phyloP scores from a whole-genome alignment of 2,797 vertebrate genomes.

The Buphagus erythrorhynchus region DNA sequence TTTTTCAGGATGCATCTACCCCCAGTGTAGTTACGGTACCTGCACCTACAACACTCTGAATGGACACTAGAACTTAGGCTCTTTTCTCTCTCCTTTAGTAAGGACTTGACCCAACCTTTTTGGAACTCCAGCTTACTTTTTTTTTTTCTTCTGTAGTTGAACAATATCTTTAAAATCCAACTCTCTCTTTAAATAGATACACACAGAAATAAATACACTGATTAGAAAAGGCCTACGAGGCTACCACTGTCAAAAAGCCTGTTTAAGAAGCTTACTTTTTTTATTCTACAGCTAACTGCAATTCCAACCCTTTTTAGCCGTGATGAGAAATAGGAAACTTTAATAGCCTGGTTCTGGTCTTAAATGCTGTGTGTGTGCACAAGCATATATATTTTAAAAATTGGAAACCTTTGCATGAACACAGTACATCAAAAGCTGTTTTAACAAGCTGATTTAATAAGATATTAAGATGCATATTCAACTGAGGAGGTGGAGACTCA shows the following conservation, averaged over 20 bases:
- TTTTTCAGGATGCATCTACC: background rate
- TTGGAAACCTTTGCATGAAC: background rate
- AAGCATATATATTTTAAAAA: constrained; percentile 18
- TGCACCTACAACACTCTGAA: background rate
- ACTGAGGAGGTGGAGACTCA: background rate
- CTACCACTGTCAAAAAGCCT: background rate
- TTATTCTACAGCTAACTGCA: constrained; percentile 7
- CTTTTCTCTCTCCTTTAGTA: background rate
- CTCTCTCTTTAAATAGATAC: constrained; percentile 7
- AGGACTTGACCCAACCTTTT: background rate
- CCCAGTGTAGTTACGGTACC: background rate
- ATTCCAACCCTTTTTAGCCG: background rate
- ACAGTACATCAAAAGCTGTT: constrained; percentile 4
- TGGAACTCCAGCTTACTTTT: background rate
- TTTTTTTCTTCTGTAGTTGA: background rate
- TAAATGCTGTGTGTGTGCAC: background rate
- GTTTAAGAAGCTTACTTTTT: background rate
- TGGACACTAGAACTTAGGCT: background rate
- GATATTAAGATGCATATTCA: background rate
- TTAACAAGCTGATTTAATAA: constrained; percentile 46
- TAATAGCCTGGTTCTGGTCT: background rate
- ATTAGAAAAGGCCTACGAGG: background rate
- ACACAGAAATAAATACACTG: background rate
- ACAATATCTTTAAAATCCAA: background rate
- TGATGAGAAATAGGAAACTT: background rate